Conservation (phyloP, 2,113 vertebrate genomes). For the Crotalus helleri region DNA sequence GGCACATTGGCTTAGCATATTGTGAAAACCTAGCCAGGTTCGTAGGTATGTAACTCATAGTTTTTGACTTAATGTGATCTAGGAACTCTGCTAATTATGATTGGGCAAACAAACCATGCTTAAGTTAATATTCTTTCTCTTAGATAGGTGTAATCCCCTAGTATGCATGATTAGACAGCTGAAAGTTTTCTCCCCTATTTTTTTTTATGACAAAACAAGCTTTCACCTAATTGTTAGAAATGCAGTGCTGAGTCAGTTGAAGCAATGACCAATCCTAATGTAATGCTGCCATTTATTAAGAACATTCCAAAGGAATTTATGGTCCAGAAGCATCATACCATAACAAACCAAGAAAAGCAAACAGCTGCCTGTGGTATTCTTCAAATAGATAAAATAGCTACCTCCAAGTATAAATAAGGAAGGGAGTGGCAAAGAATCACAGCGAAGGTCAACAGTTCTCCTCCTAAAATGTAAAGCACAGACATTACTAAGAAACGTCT, state of each 20-base stretch:
- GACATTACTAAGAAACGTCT: neutral
- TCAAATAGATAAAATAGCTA: constrained; percentile 11
- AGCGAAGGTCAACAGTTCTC: neutral
- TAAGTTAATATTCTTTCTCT: neutral
- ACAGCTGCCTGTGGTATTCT: neutral
- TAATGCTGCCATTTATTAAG: neutral
- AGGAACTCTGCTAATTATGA: neutral
- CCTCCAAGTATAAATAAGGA: constrained; percentile 9
- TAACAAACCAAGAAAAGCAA: constrained; percentile 15
- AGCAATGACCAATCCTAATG: neutral
- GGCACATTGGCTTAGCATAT: neutral
- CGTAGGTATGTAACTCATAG: neutral
- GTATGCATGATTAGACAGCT: neutral
- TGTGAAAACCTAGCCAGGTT: neutral
- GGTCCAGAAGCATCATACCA: neutral
- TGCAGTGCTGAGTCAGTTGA: neutral
- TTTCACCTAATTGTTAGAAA: neutral
- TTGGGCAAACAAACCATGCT: neutral
- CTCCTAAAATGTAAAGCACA: neutral
- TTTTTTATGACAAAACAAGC: neutral
- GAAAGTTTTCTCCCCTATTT: neutral
- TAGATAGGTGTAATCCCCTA: neutral
- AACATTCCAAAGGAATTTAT: neutral
- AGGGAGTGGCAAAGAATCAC: constrained; percentile 11
- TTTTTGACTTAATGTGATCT: neutral